Percentiles rank a stretch among this genome's conserved stretches.
phyloP scores from a whole-genome alignment of 1,140 invertebrate genomes.

The Teleopsis dalmanni region DNA sequence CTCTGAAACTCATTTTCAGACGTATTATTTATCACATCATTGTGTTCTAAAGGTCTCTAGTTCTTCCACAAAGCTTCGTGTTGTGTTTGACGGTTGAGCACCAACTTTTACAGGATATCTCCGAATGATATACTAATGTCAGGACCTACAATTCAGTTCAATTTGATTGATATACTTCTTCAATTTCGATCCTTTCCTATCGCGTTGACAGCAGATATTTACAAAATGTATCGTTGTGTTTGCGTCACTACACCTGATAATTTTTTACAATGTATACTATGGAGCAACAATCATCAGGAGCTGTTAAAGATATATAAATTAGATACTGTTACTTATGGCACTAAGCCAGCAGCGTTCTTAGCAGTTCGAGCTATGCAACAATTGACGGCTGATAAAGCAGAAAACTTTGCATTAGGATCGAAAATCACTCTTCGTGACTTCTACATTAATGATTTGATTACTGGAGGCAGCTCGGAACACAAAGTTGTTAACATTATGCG shows the following conservation, averaged over 20 bases:
- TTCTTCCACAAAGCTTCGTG: conserved; percentile 17
- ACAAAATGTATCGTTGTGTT: too few relatives aligned
- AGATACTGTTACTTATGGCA: too few relatives aligned
- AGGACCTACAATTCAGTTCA: conserved; percentile 15
- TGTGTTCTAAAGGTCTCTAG: conserved; percentile 13
- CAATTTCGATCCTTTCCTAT: conserved; percentile 35
- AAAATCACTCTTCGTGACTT: too few relatives aligned
- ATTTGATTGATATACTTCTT: conserved; percentile 29
- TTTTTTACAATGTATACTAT: conserved; percentile 4
- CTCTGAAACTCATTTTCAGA: too few relatives aligned
- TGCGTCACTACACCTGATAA: too few relatives aligned
- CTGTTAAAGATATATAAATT: conserved; percentile 16
- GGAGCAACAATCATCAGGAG: conserved; percentile 8
- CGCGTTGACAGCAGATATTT: too few relatives aligned
- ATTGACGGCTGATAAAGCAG: conserved; percentile 27
- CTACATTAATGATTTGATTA: conserved; percentile 25
- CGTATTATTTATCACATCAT: conserved; percentile 12
- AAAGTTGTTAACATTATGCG: conserved; percentile 9
- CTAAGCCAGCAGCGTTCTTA: too few relatives aligned
- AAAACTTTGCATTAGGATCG: too few relatives aligned
- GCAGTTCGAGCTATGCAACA: too few relatives aligned
- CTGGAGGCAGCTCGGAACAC: conserved; percentile 22
- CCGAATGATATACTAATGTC: conserved; percentile 15
- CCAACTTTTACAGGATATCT: conserved; percentile 11
- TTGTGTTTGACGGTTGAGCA: conserved; percentile 13